Base-by-base conservation (phyloP, 2,797 vertebrate species). In the Gallinago nigripennis region DNA sequence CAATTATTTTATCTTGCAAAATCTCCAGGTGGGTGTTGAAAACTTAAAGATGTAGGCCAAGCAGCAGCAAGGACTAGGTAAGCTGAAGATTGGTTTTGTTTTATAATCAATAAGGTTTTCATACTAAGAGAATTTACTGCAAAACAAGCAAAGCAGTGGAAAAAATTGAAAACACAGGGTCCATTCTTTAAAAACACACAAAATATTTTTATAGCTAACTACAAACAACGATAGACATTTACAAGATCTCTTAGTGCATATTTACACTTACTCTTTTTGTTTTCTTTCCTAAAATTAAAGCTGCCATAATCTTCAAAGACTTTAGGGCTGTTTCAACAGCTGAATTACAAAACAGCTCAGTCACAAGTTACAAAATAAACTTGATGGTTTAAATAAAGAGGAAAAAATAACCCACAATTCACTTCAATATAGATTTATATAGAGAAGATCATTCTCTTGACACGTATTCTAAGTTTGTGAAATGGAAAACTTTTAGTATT, bases 331-430 rank as follows among this genome's bases (percentile, higher is more conserved):
- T 91, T 97, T 90, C 88, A 81, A 88, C 80, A 95, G 72, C 56
- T 92, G 77, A 91, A 86, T 90, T 96, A 90, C 63, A 78, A 64
- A 92, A 92, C 89, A 96, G 71, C 82, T 85, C 31, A 15, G 94
- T 80, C 95, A 82, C 75, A 79, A 88, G 86, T 39, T 63, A 61
- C 66, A 93, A 89, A 92, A 92, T 61, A 86, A 88, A 95, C 39
- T 43, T 27, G 70, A 85, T 23, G 46, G 45, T 58, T 88, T 89
- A 93, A 95, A 95, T 81, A 95, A 94, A 83, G 84, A 81, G 81
- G 65, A 14, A 28, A 68, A 93, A 87, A 51, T 11, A 72, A 89
- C 45, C 70, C 48, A 41, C 0, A 5, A 56, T 37, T 82, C 45
- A n/a, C 41, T 90, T 77, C 53, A 43, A 3, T 73, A 70, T 4